These are phyloP conservation scores for Erythrocercus mccallii DNA, from an alignment of 2,113 vertebrate species.

Conservation along the genomic window DNA sequence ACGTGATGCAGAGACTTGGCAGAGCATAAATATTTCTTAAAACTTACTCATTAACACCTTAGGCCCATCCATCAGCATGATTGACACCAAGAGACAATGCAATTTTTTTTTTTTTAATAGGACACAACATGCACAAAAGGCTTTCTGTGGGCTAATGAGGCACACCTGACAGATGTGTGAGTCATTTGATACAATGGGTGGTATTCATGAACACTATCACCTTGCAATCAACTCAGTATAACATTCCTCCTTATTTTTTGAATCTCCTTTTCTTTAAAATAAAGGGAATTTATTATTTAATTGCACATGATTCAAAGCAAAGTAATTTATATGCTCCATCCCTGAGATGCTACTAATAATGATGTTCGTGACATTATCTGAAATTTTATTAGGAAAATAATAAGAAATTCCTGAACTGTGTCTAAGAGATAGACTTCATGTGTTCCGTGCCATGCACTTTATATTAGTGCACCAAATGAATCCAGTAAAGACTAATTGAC, in stretches of 20 bases:
- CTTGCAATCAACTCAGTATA: constrained; percentile 29
- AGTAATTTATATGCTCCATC: constrained; percentile 24
- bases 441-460: constrained; percentile 24
- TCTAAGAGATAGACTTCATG: constrained; percentile 13
- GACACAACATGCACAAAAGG: constrained; percentile 52
- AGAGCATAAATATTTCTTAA: constrained; percentile 71
- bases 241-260: constrained; percentile 49
- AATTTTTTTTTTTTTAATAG: constrained; percentile 40
- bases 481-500: constrained; percentile 52
- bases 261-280: constrained; percentile 54
- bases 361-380: constrained; percentile 46
- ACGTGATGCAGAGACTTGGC: constrained; percentile 65
- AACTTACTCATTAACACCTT: constrained; percentile 72
- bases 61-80: constrained; percentile 67
- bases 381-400: constrained; percentile 64
- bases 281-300: constrained; percentile 13
- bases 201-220: constrained; percentile 58
- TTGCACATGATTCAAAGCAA: constrained; percentile 14
- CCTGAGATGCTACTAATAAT: constrained; percentile 18
- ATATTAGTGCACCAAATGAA: constrained; percentile 22
- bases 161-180: constrained; percentile 76
- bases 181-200: constrained; percentile 63
- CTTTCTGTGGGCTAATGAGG: constrained; percentile 66
- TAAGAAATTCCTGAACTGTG: constrained; percentile 50
- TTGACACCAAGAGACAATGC: constrained; percentile 71